Base-by-base conservation (phyloP, 2,888 invertebrate species). In the Pseudoips prasinana region DNA sequence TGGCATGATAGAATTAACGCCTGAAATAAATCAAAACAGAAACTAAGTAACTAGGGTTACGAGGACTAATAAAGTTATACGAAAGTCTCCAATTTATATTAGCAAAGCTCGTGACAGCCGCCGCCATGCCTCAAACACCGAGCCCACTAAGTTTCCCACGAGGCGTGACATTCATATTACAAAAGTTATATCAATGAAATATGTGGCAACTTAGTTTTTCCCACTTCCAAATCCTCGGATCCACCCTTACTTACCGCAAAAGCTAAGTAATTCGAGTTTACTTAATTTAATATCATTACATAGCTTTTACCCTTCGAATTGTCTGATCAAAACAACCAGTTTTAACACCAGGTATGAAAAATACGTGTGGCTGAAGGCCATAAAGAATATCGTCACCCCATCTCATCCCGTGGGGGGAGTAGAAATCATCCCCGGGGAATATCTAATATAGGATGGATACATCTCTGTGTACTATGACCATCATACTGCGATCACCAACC, bases 141-240 rank as follows among this genome's bases (percentile, higher is more conserved):
- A 45, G 19, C 33, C 29, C 32, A 33, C 41, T 30, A 52, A 52
- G 46, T 58, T 57, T 39, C 39, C 49, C 45, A 41, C 52, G 44
- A 47, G 46, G 45, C 50, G 40, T 52, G 60, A 60, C 65, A 62
- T 64, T 66, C 50, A 63, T 66, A 64, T 62, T 66, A 54, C 58
- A 58, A 66, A 67, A 70, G 65, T 64, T 69, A 58, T 57, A 51
- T 51, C 51, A 56, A 58, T 64, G 57, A 69, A 69, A 68, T 59
- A 63, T 64, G 61, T 46, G 54, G 40, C 42, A 62, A 67, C 54
- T 62, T 63, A 45, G 56, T 61, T 64, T 64, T 60, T 58, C 59
- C 54, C 49, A 48, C 43, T 55, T 46, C 46, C 50, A 39, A 48
- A 59, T 48, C 55, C 44, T 33, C 10, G 38, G 32, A 46, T 29